phyloP scores from a whole-genome alignment of 2,888 invertebrate species.

The Melanchra persicariae region DNA sequence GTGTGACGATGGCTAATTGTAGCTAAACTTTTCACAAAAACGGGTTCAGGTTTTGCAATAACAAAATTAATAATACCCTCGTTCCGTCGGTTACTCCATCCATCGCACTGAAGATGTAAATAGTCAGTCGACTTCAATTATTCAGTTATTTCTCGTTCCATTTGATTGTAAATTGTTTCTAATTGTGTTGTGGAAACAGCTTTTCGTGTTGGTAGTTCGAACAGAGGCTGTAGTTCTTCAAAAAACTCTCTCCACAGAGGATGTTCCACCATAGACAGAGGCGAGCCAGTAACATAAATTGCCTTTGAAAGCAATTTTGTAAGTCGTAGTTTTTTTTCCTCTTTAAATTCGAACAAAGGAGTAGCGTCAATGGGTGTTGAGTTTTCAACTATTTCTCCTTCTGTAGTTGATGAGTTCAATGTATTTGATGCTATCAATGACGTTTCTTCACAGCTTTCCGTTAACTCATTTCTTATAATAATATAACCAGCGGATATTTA shows the following conservation, averaged over 20 bases:
- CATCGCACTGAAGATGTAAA: conserved; percentile 10
- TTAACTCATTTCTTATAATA: conserved; percentile 19
- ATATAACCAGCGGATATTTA: conserved; percentile 21
- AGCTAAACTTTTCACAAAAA: not conserved
- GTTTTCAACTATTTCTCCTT: not conserved
- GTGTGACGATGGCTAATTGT: not conserved
- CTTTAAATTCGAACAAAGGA: not conserved
- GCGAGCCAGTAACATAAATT: conserved; percentile 16
- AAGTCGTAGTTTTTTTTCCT: not conserved
- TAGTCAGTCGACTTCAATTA: not conserved
- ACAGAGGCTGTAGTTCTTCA: not conserved
- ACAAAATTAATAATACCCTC: conserved; percentile 5
- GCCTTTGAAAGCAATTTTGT: conserved; percentile 6
- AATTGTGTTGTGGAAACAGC: conserved; percentile 2
- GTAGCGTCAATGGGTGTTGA: conserved; percentile 3
- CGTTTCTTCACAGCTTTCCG: conserved; percentile 23
- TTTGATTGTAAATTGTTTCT: conserved; percentile 3
- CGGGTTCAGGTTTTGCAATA: conserved; percentile 4
- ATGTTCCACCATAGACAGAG: conserved; percentile 14
- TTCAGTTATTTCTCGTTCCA: conserved; percentile 3
- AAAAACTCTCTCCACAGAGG: conserved; percentile 7
- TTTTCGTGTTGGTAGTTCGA: not conserved
- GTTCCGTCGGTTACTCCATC: not conserved
- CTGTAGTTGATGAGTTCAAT: not conserved
- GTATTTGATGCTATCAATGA: conserved; percentile 6